Conservation (phyloP, 2,797 vertebrate species). For the Phaenicophaeus curvirostris region DNA sequence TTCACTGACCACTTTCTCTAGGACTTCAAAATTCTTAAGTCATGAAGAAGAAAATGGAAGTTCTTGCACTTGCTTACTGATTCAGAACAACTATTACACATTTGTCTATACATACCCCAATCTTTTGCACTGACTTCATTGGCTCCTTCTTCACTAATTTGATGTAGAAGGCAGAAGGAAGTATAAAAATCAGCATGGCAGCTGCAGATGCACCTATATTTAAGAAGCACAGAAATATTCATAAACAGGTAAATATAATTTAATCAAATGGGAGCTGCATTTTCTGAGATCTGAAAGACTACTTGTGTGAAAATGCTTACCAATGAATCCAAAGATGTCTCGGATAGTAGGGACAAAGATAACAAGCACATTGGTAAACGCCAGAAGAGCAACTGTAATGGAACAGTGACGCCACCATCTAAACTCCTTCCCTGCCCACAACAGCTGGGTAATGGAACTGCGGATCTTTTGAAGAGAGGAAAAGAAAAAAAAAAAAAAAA, state of each 20-base stretch:
- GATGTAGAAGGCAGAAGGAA: conserved; percentile 97
- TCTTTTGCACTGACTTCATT: conserved; percentile 94
- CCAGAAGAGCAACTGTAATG: conserved; percentile 86
- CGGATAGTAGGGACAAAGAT: conserved; percentile 95
- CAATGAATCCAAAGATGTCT: conserved; percentile 96
- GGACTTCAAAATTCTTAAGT: not conserved
- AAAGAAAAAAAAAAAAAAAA: rapidly evolving
- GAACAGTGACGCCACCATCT: conserved; percentile 89
- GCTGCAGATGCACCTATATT: conserved; percentile 90
- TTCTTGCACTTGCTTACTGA: not conserved
- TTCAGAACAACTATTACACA: not conserved
- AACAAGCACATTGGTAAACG: conserved; percentile 87
- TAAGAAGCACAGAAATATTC: not conserved
- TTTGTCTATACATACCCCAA: conserved; percentile 85
- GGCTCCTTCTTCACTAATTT: conserved; percentile 96
- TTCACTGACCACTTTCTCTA: not conserved
- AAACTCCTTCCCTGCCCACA: conserved; percentile 88
- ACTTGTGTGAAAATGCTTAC: conserved; percentile 69
- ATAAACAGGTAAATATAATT: not conserved
- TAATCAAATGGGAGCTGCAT: not conserved
- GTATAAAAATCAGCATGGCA: conserved; percentile 97
- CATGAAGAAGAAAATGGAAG: not conserved
- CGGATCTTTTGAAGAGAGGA: conserved; percentile 83
- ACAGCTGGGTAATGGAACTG: conserved; percentile 89
- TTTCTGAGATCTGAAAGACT: not conserved